phyloP scores from a whole-genome alignment of 1,140 invertebrate species.

The Drosophila nigromelanica region DNA sequence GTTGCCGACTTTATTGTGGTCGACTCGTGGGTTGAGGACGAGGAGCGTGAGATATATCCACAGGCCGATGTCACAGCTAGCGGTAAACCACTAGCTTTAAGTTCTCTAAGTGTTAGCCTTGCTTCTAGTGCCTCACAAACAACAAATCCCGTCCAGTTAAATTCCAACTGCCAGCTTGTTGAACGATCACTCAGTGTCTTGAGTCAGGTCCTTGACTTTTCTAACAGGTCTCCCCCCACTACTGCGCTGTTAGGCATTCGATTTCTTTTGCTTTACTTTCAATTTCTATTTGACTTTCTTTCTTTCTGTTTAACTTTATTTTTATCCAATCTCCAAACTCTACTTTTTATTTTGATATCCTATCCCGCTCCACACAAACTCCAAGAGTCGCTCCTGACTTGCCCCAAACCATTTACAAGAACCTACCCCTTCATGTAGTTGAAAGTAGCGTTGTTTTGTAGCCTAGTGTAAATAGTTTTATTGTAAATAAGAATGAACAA shows the following conservation, averaged over 20 bases:
- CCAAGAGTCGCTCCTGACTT: constrained; percentile 86
- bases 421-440: constrained; percentile 80
- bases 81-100: constrained; percentile 61
- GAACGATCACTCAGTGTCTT: constrained; percentile 32
- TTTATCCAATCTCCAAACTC: constrained; percentile 16
- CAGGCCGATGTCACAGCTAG: constrained; percentile 84
- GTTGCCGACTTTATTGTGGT: constrained; percentile 94
- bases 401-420: constrained; percentile 82
- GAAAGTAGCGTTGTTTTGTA: constrained; percentile 76
- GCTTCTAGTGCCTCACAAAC: constrained; percentile 20
- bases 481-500: constrained; percentile 60
- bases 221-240: constrained; percentile 20
- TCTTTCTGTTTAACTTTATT: constrained; percentile 35
- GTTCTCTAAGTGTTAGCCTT: constrained; percentile 51
- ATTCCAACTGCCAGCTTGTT: constrained; percentile 44
- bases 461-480: constrained; percentile 73
- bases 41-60: constrained; percentile 88
- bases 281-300: constrained; percentile 21
- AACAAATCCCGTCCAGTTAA: constrained; percentile 46
- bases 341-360: constrained; percentile 67
- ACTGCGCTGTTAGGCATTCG: constrained; percentile 71
- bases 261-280: constrained; percentile 46
- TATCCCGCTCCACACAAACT: constrained; percentile 62
- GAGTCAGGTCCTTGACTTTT: constrained; percentile 16
- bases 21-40: constrained; percentile 92